A percentile compares a stretch with the other conserved stretches of the same genome.
Conservation (phyloP, 2,113 vertebrate genomes). For the Ictidomys tridecemlineatus region DNA sequence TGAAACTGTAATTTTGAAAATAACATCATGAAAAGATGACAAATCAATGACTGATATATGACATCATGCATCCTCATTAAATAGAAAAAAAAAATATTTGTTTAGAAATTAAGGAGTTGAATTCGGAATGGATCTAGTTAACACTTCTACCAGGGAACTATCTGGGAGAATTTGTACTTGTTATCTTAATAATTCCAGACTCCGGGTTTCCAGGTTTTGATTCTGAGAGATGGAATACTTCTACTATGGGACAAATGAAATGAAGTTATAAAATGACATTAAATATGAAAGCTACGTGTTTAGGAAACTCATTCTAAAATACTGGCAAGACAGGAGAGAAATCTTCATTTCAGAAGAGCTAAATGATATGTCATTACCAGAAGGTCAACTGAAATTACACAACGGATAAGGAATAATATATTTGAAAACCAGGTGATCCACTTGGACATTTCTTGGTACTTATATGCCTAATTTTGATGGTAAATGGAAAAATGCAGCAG, state of each 20-base stretch:
- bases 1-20: not conserved
- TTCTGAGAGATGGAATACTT: not conserved
- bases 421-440: not conserved
- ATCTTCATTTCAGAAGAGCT: not conserved
- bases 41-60: not conserved
- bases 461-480: not conserved
- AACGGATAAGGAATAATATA: not conserved
- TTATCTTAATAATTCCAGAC: not conserved
- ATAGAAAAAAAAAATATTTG: not conserved
- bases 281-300: not conserved
- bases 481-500: not conserved
- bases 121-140: not conserved
- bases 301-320: not conserved
- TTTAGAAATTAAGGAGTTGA: not conserved
- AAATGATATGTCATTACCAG: not conserved
- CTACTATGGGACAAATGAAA: not conserved
- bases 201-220: not conserved
- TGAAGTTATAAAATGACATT: not conserved
- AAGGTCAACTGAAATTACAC: not conserved
- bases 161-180: not conserved
- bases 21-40: not conserved
- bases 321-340: not conserved
- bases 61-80: not conserved
- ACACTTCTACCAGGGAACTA: not conserved
- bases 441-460: not conserved